Conservation (phyloP, 2,888 invertebrate species). For the Phortica okadai region DNA sequence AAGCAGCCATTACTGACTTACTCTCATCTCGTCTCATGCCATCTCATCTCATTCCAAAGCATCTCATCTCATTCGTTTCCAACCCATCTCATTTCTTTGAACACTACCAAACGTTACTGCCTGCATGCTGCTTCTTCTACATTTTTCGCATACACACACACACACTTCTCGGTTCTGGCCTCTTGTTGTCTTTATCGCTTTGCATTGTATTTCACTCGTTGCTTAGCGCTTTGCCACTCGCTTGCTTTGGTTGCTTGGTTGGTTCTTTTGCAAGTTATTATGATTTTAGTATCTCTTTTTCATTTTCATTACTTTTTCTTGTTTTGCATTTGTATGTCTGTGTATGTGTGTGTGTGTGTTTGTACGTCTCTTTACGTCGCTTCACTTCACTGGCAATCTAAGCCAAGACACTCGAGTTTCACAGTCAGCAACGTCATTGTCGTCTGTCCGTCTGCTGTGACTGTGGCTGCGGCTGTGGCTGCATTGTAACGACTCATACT, state of each 20-base stretch:
- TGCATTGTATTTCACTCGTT: not conserved
- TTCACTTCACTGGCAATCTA: not conserved
- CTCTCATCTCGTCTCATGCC: not conserved
- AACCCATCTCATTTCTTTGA: not conserved
- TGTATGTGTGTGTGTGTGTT: slow-evolving; percentile 46
- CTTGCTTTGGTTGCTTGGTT: not conserved
- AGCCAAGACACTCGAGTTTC: slow-evolving; percentile 5
- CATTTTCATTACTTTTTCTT: slow-evolving; percentile 46
- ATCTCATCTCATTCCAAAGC: not conserved
- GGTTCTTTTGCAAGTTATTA: slow-evolving; percentile 47
- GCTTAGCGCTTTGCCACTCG: not conserved
- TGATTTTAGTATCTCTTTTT: slow-evolving; percentile 63
- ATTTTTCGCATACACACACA: not conserved
- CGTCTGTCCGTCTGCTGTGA: slow-evolving; percentile 52
- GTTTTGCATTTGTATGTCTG: slow-evolving; percentile 68
- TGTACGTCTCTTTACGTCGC: not conserved
- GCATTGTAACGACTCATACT: slow-evolving; percentile 30
- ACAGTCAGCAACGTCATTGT: slow-evolving; percentile 9
- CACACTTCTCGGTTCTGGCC: not conserved
- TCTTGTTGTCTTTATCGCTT: slow-evolving; percentile 1
- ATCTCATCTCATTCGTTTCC: not conserved
- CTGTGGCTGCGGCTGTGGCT: slow-evolving; percentile 35
- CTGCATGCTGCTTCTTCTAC: not conserved
- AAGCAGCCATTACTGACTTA: slow-evolving; percentile 11
- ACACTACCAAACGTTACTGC: not conserved